These are phyloP conservation scores for Pristionchus japonicus DNA, from an alignment of 2,888 invertebrate genomes.

Conservation along the genomic window DNA sequence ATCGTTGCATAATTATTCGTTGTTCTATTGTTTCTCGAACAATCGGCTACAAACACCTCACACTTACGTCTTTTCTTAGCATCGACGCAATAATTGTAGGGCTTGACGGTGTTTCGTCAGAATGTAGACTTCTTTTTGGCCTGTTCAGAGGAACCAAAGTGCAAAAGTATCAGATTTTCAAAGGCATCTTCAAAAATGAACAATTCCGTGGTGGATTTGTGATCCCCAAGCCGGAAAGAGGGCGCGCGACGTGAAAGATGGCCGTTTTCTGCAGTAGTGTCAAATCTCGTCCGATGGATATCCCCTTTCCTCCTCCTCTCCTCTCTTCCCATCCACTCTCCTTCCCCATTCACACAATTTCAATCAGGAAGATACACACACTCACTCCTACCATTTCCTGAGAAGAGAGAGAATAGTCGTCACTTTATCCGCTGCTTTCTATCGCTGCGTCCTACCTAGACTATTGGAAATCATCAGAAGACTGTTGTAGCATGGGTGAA, in stretches of 20 bases:
- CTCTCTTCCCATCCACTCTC: background rate
- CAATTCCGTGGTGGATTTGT: background rate
- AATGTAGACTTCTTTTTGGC: background rate
- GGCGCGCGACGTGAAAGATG: background rate
- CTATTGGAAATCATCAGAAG: background rate
- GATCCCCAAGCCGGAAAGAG: background rate
- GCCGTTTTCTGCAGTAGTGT: background rate
- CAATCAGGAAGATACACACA: conserved; percentile 28
- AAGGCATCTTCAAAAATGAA: background rate
- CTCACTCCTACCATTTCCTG: conserved; percentile 28
- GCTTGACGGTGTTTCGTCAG: background rate
- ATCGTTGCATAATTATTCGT: background rate
- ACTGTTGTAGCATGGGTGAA: background rate
- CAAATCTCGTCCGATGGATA: background rate
- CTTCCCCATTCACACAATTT: conserved; percentile 10
- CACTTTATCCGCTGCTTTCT: background rate
- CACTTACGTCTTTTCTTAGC: background rate
- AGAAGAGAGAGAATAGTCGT: background rate
- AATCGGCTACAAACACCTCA: background rate
- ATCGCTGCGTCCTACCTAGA: background rate
- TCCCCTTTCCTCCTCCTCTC: background rate
- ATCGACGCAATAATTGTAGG: background rate
- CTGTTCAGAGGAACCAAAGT: no score
- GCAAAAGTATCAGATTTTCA: no score
- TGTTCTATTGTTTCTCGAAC: background rate